Evolutionary conservation across 2,113 vertebrate species (phyloP).

Genomic region (Raphicerus campestris): DNA sequence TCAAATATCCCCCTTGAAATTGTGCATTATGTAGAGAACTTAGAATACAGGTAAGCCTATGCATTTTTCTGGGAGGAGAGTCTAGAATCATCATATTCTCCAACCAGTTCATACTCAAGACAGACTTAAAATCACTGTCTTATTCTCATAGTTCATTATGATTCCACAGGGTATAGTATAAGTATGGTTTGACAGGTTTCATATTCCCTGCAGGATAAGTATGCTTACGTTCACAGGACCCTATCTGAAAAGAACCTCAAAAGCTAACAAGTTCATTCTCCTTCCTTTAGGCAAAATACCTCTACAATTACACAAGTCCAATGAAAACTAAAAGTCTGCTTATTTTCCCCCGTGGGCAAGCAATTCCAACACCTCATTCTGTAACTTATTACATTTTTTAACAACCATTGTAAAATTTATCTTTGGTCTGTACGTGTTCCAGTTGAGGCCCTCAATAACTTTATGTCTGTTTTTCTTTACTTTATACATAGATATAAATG

Average conservation of each 20-base stretch:
- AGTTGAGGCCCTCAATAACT: background rate
- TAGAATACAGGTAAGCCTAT: background rate
- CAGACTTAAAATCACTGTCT: background rate
- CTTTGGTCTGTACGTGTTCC: background rate
- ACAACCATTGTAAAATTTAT: background rate
- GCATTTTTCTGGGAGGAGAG: background rate
- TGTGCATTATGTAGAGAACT: background rate
- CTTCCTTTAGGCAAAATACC: slow-evolving; percentile 8
- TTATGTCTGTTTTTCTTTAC: background rate
- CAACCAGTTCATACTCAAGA: background rate
- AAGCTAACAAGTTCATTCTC: background rate
- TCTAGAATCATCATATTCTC: background rate
- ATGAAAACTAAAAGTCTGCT: background rate
- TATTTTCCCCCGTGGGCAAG: background rate
- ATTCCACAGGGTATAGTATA: background rate
- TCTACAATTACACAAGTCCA: background rate
- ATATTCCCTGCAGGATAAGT: background rate
- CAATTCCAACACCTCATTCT: background rate
- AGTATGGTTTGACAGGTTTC: background rate
- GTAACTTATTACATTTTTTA: slow-evolving; percentile 20
- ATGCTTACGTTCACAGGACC: background rate
- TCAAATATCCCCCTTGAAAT: background rate
- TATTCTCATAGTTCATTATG: background rate
- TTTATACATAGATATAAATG: background rate
- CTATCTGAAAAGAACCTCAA: slow-evolving; percentile 3